Percentiles rank a stretch among this genome's conserved stretches.
These are phyloP conservation scores for Cheilosia grossa DNA, from an alignment of 2,888 invertebrate species.

Conservation along the genomic window DNA sequence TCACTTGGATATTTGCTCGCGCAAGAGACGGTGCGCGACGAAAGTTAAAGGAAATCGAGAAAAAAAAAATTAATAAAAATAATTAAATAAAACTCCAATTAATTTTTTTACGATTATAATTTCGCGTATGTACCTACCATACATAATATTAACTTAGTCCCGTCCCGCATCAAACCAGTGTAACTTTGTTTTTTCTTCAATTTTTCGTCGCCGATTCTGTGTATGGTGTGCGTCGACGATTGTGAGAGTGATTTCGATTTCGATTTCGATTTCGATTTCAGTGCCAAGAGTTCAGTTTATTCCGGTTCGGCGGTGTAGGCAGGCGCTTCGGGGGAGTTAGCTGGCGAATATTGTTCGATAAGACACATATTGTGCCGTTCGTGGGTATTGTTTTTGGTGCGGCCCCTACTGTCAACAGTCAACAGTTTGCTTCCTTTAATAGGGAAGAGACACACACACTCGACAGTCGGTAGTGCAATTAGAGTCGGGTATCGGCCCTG, in stretches of 20 bases:
- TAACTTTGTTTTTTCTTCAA: constrained; percentile 33
- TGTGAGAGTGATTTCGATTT: constrained; percentile 53
- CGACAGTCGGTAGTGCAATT: constrained; percentile 21
- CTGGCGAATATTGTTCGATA: constrained; percentile 46
- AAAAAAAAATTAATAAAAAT: constrained; percentile 33
- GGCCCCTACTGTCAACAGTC: constrained; percentile 7
- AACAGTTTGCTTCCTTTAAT: constrained; percentile 30
- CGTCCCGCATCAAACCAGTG: constrained; percentile 39
- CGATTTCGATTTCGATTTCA: constrained; percentile 42
- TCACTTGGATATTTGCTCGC: constrained; percentile 55
- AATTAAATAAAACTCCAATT: constrained; percentile 52
- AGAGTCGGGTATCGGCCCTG: constrained; percentile 7
- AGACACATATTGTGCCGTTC: constrained; percentile 47
- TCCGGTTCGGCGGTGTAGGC: constrained; percentile 64
- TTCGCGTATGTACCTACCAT: background rate
- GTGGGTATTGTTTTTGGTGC: constrained; percentile 15
- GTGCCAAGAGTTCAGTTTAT: constrained; percentile 58
- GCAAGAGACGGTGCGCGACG: constrained; percentile 29
- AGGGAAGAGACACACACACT: constrained; percentile 37
- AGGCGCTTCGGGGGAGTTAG: constrained; percentile 58
- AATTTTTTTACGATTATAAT: constrained; percentile 42
- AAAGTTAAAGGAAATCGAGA: background rate
- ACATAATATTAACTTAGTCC: constrained; percentile 6
- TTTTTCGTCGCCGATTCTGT: constrained; percentile 48
- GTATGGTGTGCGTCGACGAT: constrained; percentile 31